Evolutionary conservation across 2,888 invertebrate species (phyloP).

Genomic region (Acleris holmiana): DNA sequence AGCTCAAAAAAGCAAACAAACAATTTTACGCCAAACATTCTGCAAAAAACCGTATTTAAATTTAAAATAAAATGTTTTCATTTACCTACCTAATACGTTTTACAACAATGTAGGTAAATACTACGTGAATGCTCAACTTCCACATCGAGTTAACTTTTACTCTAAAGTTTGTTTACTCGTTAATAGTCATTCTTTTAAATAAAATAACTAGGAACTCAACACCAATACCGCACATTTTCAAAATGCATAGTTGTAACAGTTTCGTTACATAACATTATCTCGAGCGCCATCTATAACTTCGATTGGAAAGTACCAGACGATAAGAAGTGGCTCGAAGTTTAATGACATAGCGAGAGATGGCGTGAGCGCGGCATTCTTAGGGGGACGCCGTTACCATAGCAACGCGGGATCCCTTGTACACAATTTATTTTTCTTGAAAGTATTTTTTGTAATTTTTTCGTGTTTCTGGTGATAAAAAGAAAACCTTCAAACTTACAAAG

Average conservation of each 20-base stretch:
- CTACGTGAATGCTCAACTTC: too few species aligned
- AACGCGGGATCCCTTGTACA: neutral
- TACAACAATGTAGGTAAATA: neutral
- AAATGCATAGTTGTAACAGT: slow-evolving; percentile 6
- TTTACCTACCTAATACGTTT: neutral
- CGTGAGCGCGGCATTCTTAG: slow-evolving; percentile 1
- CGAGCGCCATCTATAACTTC: slow-evolving; percentile 27
- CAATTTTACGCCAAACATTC: too few species aligned
- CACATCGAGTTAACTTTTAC: too few species aligned
- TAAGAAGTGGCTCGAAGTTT: slow-evolving; percentile 11
- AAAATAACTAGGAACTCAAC: neutral
- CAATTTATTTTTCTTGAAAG: neutral
- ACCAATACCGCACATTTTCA: slow-evolving; percentile 1
- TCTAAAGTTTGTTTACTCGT: too few species aligned
- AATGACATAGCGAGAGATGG: slow-evolving; percentile 20
- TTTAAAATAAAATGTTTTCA: too few species aligned
- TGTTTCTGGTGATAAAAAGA: neutral
- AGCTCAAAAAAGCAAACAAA: too few species aligned
- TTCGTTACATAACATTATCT: slow-evolving; percentile 22
- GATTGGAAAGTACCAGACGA: slow-evolving; percentile 13
- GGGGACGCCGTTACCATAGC: slow-evolving; percentile 25
- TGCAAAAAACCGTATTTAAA: too few species aligned
- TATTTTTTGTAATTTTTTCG: neutral
- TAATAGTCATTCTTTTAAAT: too few species aligned
- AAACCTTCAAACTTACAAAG: slow-evolving; percentile 18